Evolutionary conservation across 2,888 invertebrate genomes (phyloP), one percentile per base, ranked within the genome.

Genomic region (Brachynemurus nebulosus): DNA sequence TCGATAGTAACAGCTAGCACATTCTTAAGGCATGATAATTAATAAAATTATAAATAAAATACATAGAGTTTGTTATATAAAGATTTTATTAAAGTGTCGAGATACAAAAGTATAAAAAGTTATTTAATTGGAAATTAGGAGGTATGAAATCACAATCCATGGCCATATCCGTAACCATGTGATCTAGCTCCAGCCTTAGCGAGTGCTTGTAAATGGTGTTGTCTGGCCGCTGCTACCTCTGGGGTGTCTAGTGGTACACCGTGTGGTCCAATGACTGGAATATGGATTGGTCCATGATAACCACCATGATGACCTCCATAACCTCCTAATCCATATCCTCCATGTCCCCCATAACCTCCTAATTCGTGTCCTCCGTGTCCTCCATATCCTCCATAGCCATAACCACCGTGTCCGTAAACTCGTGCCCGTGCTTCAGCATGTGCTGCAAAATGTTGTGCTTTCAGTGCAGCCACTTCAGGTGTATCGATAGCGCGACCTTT

Each of bases 211-310:
- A 46, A 40, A 23, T 48, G 48, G 14, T 37, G 33, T 23, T 40
- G 38, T 18, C 42, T 42, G 20, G 46, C 48, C 17, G 44, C 44
- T 8, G 43, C 46, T 21, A 48, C 44, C 42, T 48, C 48, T 41
- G 48, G 46, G 6, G 48, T 46, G 12, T 48, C 48, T 36, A 41
- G 45, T 8, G 48, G 48, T 9, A 48, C 48, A 20, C 48, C 48
- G 20, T 48, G 42, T n/a, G 44, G 46, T 25, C 48, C 48, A 50
- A 66, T 66, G 47, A 65, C 60, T 35, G 66, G 66, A 47, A 65
- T 62, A 48, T 66, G 66, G 40, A 63, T 60, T 45, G 66, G 62
- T 45, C 66, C 65, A 42, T 64, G 59, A 14, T 25, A 37, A 19
- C 17, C 38, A 6, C 20, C 25, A 37, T 37, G 27, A 14, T 20